Conservation (phyloP, 2,113 vertebrate species). For the Naja naja region DNA sequence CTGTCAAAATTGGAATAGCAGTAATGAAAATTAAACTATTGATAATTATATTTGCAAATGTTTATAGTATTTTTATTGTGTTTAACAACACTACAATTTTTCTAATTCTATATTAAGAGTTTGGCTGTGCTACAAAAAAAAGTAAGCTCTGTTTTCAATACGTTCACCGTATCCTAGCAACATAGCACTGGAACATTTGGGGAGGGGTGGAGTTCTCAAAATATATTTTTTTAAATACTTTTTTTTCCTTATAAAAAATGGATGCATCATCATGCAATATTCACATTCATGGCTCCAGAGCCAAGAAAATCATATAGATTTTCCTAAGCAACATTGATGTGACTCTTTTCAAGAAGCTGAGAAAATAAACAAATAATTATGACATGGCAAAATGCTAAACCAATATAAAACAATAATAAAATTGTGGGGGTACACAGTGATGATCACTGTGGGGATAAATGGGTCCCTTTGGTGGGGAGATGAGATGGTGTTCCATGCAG, state of each 20-base stretch:
- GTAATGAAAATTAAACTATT: not conserved
- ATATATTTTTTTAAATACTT: not conserved
- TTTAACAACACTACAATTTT: not conserved
- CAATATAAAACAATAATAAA: not conserved
- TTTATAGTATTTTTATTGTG: not conserved
- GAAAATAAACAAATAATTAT: conserved; percentile 1
- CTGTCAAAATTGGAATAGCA: not conserved
- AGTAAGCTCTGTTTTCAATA: not conserved
- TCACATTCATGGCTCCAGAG: not conserved
- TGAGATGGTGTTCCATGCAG: too few species aligned
- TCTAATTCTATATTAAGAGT: not conserved
- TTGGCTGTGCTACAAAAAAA: not conserved
- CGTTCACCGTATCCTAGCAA: not conserved
- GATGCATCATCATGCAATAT: not conserved
- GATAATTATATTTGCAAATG: not conserved
- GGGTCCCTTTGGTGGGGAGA: too few species aligned
- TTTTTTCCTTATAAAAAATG: not conserved
- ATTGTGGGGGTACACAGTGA: not conserved
- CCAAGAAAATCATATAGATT: not conserved
- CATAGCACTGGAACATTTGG: not conserved
- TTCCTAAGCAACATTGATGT: not conserved
- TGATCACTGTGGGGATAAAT: too few species aligned
- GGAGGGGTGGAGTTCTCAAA: not conserved
- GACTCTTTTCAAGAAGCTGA: not conserved
- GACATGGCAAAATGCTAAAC: not conserved